Conservation (phyloP, 2,797 vertebrate genomes). For the Hemibagrus guttatus region DNA sequence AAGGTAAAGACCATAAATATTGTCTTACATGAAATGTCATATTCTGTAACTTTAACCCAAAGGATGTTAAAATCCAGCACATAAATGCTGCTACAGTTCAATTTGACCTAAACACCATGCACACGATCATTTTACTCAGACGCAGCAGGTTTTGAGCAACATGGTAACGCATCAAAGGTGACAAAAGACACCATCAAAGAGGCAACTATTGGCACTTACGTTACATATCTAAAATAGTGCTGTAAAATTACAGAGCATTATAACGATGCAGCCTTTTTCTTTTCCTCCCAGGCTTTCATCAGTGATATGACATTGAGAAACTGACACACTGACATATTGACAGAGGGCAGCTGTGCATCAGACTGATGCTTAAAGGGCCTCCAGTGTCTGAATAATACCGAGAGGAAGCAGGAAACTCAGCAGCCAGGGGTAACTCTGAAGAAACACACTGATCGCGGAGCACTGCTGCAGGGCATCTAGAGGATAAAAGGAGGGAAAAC, state of each 20-base stretch:
- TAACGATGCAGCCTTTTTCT: constrained; percentile 7
- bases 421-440: constrained; percentile 66
- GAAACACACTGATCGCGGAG: constrained; percentile 72
- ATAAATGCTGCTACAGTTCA: background rate
- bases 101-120: background rate
- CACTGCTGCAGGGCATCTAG: constrained; percentile 68
- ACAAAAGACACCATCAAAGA: constrained; percentile 46
- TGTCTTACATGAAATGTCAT: background rate
- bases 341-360: background rate
- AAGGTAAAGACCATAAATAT: background rate
- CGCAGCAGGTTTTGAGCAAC: constrained; percentile 3
- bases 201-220: constrained; percentile 35
- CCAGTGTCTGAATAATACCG: constrained; percentile 58
- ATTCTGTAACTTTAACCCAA: background rate
- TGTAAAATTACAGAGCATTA: constrained; percentile 11
- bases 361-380: constrained; percentile 35
- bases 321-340: background rate
- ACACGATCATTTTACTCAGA: background rate
- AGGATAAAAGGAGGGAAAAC: constrained; percentile 50
- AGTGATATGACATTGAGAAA: background rate
- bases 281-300: constrained; percentile 8
- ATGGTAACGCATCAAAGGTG: constrained; percentile 20
- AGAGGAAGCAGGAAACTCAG: constrained; percentile 63
- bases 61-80: background rate
- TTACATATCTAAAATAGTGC: constrained; percentile 34